Evolutionary conservation across 2,888 invertebrate genomes (phyloP), one percentile per base, ranked within the genome.

Genomic region (Papilio protenor): DNA sequence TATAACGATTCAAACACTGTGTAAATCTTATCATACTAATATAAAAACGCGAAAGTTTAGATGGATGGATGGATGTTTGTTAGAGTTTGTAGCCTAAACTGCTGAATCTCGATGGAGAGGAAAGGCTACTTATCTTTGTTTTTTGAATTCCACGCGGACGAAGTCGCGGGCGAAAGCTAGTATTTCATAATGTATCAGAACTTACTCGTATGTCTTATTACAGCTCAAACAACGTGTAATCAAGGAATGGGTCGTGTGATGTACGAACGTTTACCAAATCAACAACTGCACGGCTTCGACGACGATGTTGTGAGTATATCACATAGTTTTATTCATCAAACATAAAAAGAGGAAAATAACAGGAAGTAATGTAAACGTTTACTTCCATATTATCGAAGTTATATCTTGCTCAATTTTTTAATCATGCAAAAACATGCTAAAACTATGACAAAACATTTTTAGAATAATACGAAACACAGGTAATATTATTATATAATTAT

Each of bases 151-250:
- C n/a, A n/a, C n/a, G n/a, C n/a, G n/a, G 27, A 27, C 27, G 27
- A 2, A 27, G 27, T 27, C 27, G 27, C 27, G 27, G 27, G 27
- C 2, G 27, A 27, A 1, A 27, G 27, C 27, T 27, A 27, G 27
- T 27, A 27, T 27, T 27, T 27, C 27, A 27, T 27, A 27, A 27
- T 27, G 27, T 27, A 27, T 27, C 27, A 2, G 27, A 27, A 27
- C 27, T 27, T 27, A 27, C 4, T 52, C 18, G 18, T 18, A 52
- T 52, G 6, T 81, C 79, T 81, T 70, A 76, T 87, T 88, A 73
- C 91, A 97, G 97, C 97, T 87, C 98, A 98, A 96, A 98, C 98
- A 82, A 97, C 98, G 79, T 98, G 98, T 91, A 98, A 98, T 89
- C 97, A 98, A 88, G 98, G 98, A 77, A 96, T 97, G 88, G 98